phyloP scores from a whole-genome alignment of 2,888 invertebrate species.

The Choreutis nemorana region DNA sequence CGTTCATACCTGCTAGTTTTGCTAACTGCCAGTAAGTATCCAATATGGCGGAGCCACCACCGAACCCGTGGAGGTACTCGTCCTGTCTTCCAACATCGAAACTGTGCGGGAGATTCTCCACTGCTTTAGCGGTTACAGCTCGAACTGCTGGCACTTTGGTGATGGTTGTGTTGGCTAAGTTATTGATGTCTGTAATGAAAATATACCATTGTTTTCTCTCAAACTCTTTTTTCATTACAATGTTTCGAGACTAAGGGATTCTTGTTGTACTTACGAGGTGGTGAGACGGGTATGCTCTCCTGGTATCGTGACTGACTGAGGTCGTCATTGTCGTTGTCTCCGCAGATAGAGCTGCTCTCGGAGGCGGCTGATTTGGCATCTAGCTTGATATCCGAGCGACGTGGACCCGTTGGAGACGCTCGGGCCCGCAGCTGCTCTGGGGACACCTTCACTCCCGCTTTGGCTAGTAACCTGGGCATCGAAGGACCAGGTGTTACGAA shows the following conservation, averaged over 20 bases:
- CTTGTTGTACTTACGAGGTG: constrained; percentile 58
- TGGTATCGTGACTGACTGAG: constrained; percentile 72
- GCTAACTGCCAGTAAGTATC: constrained; percentile 89
- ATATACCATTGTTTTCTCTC: no score
- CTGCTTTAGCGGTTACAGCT: constrained; percentile 71
- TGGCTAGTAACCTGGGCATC: constrained; percentile 73
- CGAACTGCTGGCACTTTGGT: constrained; percentile 70
- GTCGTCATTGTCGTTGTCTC: constrained; percentile 85
- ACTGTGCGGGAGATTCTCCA: constrained; percentile 69
- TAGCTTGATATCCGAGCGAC: constrained; percentile 78
- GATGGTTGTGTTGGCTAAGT: constrained; percentile 70
- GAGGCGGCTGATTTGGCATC: constrained; percentile 80
- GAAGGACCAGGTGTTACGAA: not conserved
- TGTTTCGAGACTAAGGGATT: not conserved
- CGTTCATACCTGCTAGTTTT: constrained; percentile 80
- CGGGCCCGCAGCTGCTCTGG: constrained; percentile 84
- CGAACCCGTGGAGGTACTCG: constrained; percentile 73
- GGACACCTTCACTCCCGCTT: constrained; percentile 88
- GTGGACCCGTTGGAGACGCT: constrained; percentile 85
- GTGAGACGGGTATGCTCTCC: constrained; percentile 65
- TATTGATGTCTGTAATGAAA: constrained; percentile 58
- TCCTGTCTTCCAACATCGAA: constrained; percentile 70
- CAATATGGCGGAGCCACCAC: constrained; percentile 79
- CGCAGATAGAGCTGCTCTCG: constrained; percentile 78
- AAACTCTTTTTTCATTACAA: no score